phyloP scores from a whole-genome alignment of 64 coral and sea anemone genomes.

The Stylophora pistillata region DNA sequence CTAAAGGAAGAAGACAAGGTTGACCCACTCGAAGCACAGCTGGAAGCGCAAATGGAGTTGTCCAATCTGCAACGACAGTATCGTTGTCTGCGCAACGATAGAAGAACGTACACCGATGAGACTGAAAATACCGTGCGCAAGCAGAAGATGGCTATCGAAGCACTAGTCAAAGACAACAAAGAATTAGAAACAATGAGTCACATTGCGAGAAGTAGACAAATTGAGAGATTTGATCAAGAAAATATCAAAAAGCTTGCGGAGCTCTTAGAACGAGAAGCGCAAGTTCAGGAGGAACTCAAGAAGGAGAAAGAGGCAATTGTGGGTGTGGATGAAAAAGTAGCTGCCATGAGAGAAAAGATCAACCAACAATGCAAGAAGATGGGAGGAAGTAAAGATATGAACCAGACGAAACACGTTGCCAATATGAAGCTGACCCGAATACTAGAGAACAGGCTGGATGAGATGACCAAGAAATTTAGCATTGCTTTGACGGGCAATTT shows the following conservation, averaged over 20 bases:
- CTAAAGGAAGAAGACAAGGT: slow-evolving; percentile 84
- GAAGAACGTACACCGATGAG: slow-evolving; percentile 82
- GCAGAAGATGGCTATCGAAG: slow-evolving; percentile 77
- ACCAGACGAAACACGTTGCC: slow-evolving; percentile 67
- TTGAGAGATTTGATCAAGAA: slow-evolving; percentile 61
- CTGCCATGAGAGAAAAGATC: slow-evolving; percentile 52
- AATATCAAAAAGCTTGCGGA: slow-evolving; percentile 69
- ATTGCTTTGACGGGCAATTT: slow-evolving; percentile 66
- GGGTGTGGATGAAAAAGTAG: slow-evolving; percentile 41
- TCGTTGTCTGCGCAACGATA: slow-evolving; percentile 88
- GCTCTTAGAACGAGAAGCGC: slow-evolving; percentile 70
- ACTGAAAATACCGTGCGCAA: slow-evolving; percentile 85
- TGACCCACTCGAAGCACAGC: slow-evolving; percentile 80
- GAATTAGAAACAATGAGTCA: slow-evolving; percentile 66
- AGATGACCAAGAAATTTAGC: slow-evolving; percentile 90
- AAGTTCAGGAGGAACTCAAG: slow-evolving; percentile 53
- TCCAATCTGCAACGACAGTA: slow-evolving; percentile 76
- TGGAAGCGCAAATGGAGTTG: slow-evolving; percentile 84
- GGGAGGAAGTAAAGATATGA: slow-evolving; percentile 52
- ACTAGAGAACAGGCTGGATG: slow-evolving; percentile 82
- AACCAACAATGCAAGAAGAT: slow-evolving; percentile 56
- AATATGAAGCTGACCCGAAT: slow-evolving; percentile 82
- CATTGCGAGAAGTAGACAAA: slow-evolving; percentile 65
- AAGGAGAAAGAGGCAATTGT: slow-evolving; percentile 49
- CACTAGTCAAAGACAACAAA: slow-evolving; percentile 61